Evolutionary conservation across 2,888 invertebrate genomes (phyloP), one percentile per base, ranked within the genome.

Genomic region (Melinopterus prodromus): DNA sequence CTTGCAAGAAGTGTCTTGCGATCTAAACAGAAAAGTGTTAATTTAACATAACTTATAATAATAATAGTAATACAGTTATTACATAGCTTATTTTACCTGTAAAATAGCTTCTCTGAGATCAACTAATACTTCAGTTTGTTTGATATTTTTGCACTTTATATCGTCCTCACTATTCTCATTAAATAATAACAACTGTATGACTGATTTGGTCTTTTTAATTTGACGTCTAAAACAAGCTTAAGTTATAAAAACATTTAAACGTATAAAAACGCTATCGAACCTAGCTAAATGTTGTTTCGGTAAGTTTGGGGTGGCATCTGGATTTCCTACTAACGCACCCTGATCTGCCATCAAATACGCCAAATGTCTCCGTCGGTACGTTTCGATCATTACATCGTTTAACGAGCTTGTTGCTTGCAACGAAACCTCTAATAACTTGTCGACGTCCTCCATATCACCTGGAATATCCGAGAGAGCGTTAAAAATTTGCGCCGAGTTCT

Each of bases 71-170:
- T n/a, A n/a, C n/a, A n/a, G n/a, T n/a, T n/a, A n/a, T n/a, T n/a
- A n/a, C n/a, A 26, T 12, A 9, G 6, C 16, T 37, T 9, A 77
- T 26, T 37, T n/a, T 26, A 38, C 26, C 26, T 97, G 98, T 78
- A 98, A 91, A 84, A 99, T 98, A 38, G 98, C 97, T 90, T 99
- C 99, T 84, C 99, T 92, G 78, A 99, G 91, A 90, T 99, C 99
- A n/a, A 99, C 98, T 83, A 99, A 91, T 86, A 99, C 95, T 91
- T 99, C 99, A 85, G 99, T 99, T 91, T 99, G 99, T 82, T 96
- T 94, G 77, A 99, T 97, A 91, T 99, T 99, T 90, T 99, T 99
- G 81, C 96, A 97, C 88, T 98, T 95, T 14, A 95, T 91, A 88
- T 96, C 96, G 84, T 97, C 97, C 86, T 94, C 94, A 82, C 92